Percentiles rank a stretch among this genome's conserved stretches.
phyloP scores from a whole-genome alignment of 2,797 vertebrate genomes.

The Hippoglossus hippoglossus region DNA sequence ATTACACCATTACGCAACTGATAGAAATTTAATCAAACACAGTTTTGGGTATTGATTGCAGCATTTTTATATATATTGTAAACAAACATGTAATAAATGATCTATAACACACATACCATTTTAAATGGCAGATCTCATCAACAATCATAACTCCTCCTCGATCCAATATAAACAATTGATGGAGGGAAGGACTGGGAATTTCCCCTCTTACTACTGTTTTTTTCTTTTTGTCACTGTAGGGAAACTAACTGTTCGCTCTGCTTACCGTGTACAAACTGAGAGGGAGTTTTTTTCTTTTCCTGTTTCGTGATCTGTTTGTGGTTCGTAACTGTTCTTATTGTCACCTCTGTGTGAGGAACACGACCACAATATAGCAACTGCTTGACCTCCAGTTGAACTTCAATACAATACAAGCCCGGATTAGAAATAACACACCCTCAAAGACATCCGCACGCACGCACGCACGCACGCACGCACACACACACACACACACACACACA shows the following conservation, averaged over 20 bases:
- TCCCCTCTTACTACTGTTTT: conserved; percentile 12
- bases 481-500: conserved; percentile 39
- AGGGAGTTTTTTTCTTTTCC: conserved; percentile 1
- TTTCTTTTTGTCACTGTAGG: background rate
- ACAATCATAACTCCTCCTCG: too few species aligned
- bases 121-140: too few species aligned
- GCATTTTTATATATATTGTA: too few species aligned
- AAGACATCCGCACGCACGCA: conserved; percentile 26
- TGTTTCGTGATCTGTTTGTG: conserved; percentile 37
- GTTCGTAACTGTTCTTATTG: conserved; percentile 34
- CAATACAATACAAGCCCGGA: conserved; percentile 64
- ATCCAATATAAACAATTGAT: background rate
- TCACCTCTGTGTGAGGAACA: conserved; percentile 42
- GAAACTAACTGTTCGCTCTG: conserved; percentile 18
- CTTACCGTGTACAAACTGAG: background rate
- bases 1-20: too few species aligned
- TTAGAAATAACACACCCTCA: conserved; percentile 66
- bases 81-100: too few species aligned
- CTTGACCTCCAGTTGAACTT: conserved; percentile 74
- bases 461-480: conserved; percentile 10
- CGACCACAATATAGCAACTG: conserved; percentile 57
- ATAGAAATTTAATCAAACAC: too few species aligned
- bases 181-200: conserved; percentile 12
- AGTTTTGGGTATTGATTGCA: too few species aligned
- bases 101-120: too few species aligned